Evolutionary conservation across 2,888 invertebrate genomes (phyloP).

Genomic region (Platycheirus rosarum): DNA sequence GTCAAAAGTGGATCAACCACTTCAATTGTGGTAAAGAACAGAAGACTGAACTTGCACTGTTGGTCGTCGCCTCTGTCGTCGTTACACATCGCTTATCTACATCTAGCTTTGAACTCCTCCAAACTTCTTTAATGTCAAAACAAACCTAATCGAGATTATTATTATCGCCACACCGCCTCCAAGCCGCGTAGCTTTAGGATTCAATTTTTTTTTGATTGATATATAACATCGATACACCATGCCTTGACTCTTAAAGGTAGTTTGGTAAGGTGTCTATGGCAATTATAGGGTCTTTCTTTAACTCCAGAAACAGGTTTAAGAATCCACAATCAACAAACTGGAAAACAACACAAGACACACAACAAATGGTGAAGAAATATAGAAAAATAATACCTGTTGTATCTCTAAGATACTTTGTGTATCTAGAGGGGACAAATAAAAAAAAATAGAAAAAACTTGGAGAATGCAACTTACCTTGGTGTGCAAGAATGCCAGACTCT

Average conservation of each 20-base stretch:
- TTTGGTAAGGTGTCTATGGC: slow-evolving; percentile 25
- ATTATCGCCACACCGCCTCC: background rate
- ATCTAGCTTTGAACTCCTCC: slow-evolving; percentile 25
- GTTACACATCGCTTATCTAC: slow-evolving; percentile 15
- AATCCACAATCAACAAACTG: slow-evolving; percentile 41
- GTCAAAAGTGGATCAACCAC: slow-evolving; percentile 40
- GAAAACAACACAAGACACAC: slow-evolving; percentile 34
- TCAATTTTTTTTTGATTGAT: slow-evolving; percentile 58
- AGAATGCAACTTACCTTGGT: slow-evolving; percentile 88
- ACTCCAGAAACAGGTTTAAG: slow-evolving; percentile 53
- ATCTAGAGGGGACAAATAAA: slow-evolving; percentile 26
- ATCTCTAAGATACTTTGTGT: slow-evolving; percentile 8
- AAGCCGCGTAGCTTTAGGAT: slow-evolving; percentile 28
- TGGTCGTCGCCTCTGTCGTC: too few species aligned
- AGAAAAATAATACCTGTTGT: slow-evolving; percentile 20
- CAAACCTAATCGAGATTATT: slow-evolving; percentile 51
- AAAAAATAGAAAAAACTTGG: slow-evolving; percentile 34
- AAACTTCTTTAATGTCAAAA: slow-evolving; percentile 59
- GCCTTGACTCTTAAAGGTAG: too few species aligned
- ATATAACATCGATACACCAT: slow-evolving; percentile 46
- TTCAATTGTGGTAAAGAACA: slow-evolving; percentile 3
- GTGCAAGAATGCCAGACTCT: slow-evolving; percentile 96
- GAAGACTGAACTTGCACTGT: slow-evolving; percentile 8
- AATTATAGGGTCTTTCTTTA: slow-evolving; percentile 42
- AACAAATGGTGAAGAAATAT: background rate